Evolutionary conservation across 2,113 vertebrate genomes (phyloP).

Genomic region (Gulo gulo): DNA sequence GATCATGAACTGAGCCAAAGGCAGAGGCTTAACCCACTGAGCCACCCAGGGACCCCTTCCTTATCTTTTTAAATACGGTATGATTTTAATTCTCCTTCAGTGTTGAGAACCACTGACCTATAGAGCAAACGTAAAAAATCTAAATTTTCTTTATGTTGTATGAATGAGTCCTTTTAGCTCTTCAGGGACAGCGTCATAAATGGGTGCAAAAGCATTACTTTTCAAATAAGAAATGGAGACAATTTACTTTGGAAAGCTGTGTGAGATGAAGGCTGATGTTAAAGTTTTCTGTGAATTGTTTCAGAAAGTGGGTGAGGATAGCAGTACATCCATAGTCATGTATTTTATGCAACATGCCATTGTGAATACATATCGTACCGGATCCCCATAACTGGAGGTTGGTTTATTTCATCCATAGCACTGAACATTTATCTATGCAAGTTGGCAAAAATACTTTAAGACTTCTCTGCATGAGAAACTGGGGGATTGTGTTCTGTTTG

Average conservation of each 20-base stretch:
- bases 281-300: not conserved
- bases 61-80: not conserved
- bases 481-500: not conserved
- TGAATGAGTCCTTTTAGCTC: not conserved
- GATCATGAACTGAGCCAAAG: too few relatives aligned
- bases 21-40: too few relatives aligned
- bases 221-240: constrained; percentile 2
- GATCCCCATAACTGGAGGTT: not conserved
- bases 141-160: not conserved
- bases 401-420: not conserved
- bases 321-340: not conserved
- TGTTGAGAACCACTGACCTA: not conserved
- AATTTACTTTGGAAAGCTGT: not conserved
- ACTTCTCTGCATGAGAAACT: not conserved
- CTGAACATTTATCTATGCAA: not conserved
- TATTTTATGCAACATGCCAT: not conserved
- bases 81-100: not conserved
- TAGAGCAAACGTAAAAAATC: not conserved
- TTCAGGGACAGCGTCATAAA: not conserved
- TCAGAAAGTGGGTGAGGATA: not conserved
- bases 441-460: not conserved
- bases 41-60: not conserved
- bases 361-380: not conserved
- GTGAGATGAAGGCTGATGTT: not conserved
- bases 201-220: not conserved